Evolutionary conservation across 2,113 vertebrate species (phyloP).

Genomic region (Heliornis fulica): DNA sequence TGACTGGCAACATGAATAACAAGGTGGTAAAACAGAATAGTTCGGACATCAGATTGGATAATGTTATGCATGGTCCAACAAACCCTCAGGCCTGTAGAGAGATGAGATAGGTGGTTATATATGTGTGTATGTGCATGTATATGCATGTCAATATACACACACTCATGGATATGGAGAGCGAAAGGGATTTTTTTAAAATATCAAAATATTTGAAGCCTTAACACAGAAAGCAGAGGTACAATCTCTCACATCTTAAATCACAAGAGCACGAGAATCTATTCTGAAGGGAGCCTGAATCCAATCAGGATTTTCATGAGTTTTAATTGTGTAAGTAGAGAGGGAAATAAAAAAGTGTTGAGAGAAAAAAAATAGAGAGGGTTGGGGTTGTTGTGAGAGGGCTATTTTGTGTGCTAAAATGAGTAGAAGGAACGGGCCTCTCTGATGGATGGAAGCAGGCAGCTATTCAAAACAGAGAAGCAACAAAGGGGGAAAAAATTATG

Average conservation of each 20-base stretch:
- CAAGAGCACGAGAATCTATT: neutral
- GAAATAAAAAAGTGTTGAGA: neutral
- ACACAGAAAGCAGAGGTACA: neutral
- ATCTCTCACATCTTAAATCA: neutral
- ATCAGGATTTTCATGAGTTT: neutral
- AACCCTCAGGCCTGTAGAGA: neutral
- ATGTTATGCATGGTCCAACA: neutral
- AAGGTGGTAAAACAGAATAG: slow-evolving; percentile 32
- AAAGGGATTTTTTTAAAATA: neutral
- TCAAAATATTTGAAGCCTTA: neutral
- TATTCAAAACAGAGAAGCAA: neutral
- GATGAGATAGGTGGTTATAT: neutral
- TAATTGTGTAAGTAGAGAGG: neutral
- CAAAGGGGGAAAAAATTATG: neutral
- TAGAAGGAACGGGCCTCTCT: neutral
- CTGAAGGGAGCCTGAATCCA: neutral
- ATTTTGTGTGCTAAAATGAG: neutral
- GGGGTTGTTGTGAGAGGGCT: fast-evolving
- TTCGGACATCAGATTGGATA: neutral
- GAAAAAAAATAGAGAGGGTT: neutral
- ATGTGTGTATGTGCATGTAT: no score
- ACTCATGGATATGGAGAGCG: neutral
- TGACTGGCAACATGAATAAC: slow-evolving; percentile 38
- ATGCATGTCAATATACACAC: neutral
- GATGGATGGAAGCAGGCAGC: neutral